phyloP scores from a whole-genome alignment of 2,888 invertebrate species.

The Caenorhabditis sp. region DNA sequence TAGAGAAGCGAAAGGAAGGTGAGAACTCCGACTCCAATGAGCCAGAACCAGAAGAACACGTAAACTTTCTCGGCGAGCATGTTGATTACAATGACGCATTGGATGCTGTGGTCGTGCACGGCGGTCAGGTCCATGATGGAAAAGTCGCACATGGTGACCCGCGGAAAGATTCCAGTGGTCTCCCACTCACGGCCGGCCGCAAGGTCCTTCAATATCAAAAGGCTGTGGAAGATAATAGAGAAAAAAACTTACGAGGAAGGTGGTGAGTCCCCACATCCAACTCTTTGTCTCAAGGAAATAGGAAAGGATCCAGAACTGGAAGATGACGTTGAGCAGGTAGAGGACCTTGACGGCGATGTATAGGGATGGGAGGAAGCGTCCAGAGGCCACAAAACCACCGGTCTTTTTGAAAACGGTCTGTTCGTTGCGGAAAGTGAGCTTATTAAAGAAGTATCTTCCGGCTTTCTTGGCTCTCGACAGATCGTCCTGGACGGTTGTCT shows the following conservation, averaged over 20 bases:
- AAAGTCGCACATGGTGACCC: slow-evolving; percentile 71
- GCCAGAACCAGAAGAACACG: slow-evolving; percentile 75
- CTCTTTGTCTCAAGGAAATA: slow-evolving; percentile 67
- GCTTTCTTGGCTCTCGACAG: slow-evolving; percentile 35
- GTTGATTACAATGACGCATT: slow-evolving; percentile 74
- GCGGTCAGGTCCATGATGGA: slow-evolving; percentile 32
- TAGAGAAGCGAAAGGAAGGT: slow-evolving; percentile 64
- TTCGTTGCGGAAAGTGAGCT: slow-evolving; percentile 56
- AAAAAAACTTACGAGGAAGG: slow-evolving; percentile 42
- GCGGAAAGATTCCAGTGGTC: slow-evolving; percentile 68
- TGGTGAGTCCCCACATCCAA: slow-evolving; percentile 68
- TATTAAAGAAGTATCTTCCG: slow-evolving; percentile 57
- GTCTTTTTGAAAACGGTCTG: slow-evolving; percentile 42
- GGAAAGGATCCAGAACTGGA: slow-evolving; percentile 68
- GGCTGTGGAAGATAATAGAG: neutral
- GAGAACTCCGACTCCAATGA: slow-evolving; percentile 74
- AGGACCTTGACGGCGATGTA: slow-evolving; percentile 63
- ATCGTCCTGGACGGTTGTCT: slow-evolving; percentile 41
- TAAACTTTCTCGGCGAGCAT: slow-evolving; percentile 67
- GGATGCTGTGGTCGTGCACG: slow-evolving; percentile 78
- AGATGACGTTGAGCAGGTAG: slow-evolving; percentile 68
- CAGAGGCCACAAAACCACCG: slow-evolving; percentile 35
- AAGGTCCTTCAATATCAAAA: slow-evolving; percentile 54
- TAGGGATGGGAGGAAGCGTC: slow-evolving; percentile 60
- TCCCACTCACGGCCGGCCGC: slow-evolving; percentile 64